Base-by-base conservation (phyloP, 2,113 vertebrate genomes). In the Axis porcinus region DNA sequence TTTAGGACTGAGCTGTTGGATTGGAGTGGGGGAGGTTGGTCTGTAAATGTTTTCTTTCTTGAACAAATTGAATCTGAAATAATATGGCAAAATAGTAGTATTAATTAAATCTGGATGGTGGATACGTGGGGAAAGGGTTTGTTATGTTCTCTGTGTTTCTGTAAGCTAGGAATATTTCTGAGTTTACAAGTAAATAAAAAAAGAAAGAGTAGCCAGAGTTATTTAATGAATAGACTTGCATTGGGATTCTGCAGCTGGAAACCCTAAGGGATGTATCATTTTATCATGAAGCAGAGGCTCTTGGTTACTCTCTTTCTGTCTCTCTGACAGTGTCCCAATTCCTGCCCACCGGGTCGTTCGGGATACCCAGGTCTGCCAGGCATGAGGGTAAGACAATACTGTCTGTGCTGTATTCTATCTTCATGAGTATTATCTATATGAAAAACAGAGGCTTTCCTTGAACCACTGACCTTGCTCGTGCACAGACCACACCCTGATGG, bases 341-440 rank as follows among this genome's bases (percentile, higher is more conserved):
- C 99, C 89, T 99, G 99, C 97, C 99, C 99, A 27, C 98, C 99
- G 84, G 99, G 99, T 6, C 99, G 98, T 6, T 98, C 99, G 57
- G 99, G 99, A 78, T 99, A 99, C 82, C 99, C 99, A 97, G 99
- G 99, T 0, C 98, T 99, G 96, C 99, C 99, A 97, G 99, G 99
- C 88, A 99, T 99, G 99, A 99, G 99, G 99, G 99, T 99, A 98
- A 99, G 98, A 97, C 33, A 83, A 91, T 13, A 86, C 52, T 74
- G 85, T 88, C 13, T 25, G 23, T 83, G 21, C 81, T 83, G 12
- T 40, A n/a, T 91, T 95, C 85, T 86, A 36, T 88, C 87, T 96
- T 78, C 13, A 54, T 40, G 23, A 89, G 3, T 89, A 52, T 84
- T 50, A 64, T 7, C 40, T 23, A 5, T 4, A 40, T 12, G 7